These are phyloP conservation scores for Lophochroa leadbeateri DNA, from an alignment of 2,113 vertebrate genomes.

Conservation along the genomic window DNA sequence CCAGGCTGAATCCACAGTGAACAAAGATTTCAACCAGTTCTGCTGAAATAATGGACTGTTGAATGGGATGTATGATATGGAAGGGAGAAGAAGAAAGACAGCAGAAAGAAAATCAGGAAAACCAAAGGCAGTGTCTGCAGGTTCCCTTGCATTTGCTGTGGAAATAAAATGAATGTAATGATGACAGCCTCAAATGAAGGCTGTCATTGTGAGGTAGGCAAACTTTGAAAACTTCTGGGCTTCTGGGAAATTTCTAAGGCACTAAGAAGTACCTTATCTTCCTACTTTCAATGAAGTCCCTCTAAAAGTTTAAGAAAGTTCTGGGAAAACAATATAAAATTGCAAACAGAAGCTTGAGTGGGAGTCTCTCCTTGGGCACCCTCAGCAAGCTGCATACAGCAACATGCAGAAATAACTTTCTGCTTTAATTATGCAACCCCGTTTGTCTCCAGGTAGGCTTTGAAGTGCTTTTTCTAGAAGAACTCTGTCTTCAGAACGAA, in stretches of 20 bases:
- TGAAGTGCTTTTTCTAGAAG: not conserved
- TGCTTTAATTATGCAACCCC: not conserved
- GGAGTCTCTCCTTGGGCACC: not conserved
- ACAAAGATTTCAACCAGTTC: not conserved
- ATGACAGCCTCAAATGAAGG: not conserved
- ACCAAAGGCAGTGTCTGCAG: not conserved
- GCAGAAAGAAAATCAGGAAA: not conserved
- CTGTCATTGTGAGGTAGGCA: not conserved
- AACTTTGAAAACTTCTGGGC: not conserved
- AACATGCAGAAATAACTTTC: not conserved
- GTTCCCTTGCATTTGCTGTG: not conserved
- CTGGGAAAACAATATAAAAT: not conserved
- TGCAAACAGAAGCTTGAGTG: not conserved
- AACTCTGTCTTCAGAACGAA: not conserved
- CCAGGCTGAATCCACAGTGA: not conserved
- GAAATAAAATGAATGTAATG: not conserved
- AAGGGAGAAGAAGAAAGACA: not conserved
- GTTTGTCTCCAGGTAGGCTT: not conserved
- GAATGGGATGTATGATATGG: fast-evolving
- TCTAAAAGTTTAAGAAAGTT: not conserved
- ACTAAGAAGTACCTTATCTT: not conserved
- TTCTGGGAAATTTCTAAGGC: not conserved
- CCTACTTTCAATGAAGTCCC: too few species aligned
- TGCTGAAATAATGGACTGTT: not conserved
- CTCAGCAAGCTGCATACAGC: not conserved